Base-by-base conservation (phyloP, 1,140 invertebrate genomes). In the Radopholus similis region DNA sequence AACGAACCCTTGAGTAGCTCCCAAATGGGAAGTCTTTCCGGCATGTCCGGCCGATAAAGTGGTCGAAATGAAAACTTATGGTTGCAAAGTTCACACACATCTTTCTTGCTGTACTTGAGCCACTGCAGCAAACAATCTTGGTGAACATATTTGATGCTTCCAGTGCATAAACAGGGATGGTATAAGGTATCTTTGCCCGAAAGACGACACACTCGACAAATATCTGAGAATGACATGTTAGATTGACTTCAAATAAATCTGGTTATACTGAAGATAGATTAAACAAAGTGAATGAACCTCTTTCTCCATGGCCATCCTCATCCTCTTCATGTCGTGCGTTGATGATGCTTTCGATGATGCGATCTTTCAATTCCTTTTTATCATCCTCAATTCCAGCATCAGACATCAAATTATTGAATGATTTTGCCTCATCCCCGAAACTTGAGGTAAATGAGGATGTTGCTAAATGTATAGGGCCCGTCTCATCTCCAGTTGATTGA, bases 31-130 rank as follows among this genome's bases (percentile, higher is more conserved):
- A 99, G 84, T 66, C 95, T 86, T 53, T 95, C 89, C 9, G 95
- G 95, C 95, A 98, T 99, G 82, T 98, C 94, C 26, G 94, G 92
- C 9, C 93, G 93, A 85, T 98, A 99, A 73, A 99, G 97, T 64
- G 95, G 95, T 79, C 92, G 94, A 82, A 99, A 99, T 2, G 93
- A 93, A 85, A 97, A 98, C 35, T 91, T 88, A 83, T 98, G 91
- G 71, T 94, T 93, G 83, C 96, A 99, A 70, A 99, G 85, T 85
- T 99, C 96, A 85, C 96, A 99, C 78, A 94, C 96, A 85, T 98
- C 95, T 85, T 97, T 97, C 65, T 93, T 88, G 49, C 93, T 96
- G 83, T 97, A 97, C 72, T 87, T 86, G 35, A 89, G 80, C 88
- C 88, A 88, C 80, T 89, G 87, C 9, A 88, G 83, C 35, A 89